Base-by-base conservation (phyloP, 2,888 invertebrate species). In the Amiota minor region DNA sequence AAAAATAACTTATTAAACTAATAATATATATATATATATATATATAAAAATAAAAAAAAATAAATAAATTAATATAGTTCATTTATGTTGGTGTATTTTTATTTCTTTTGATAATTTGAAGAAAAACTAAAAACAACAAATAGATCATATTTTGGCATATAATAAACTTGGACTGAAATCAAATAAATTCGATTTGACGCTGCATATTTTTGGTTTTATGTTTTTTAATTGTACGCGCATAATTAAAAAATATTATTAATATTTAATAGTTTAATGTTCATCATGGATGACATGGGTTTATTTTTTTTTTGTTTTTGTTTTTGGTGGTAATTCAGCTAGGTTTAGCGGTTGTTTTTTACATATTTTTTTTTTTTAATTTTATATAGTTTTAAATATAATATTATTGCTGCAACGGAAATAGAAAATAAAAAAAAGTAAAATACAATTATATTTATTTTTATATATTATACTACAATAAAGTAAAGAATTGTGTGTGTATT, bases 161-260 rank as follows among this genome's bases (percentile, higher is more conserved):
- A 50, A 50, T 45, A 72, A 83, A 83, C 83, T 83, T 83, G 83
- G 83, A 82, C 84, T 83, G 83, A 83, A 83, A 83, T 83, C 83
- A 83, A 85, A 85, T 83, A 80, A 78, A 79, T 85, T 82, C 82
- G 71, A 77, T 78, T 65, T 81, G 79, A 78, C 81, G 76, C 80
- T 80, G 62, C 73, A 35, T 35, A 6, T 35, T 35, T 35, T 35
- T 35, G 2, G 2, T 35, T 35, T 35, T 35, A 0, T 35, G 2
- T 35, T 4, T 77, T 72, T 72, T 76, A 72, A 70, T 35, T 72
- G 67, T 61, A 74, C 59, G 61, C 71, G 69, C 70, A 72, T 70
- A 71, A 53, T 72, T 56, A 67, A 56, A 35, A 70, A 71, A 71
- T 75, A 72, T 71, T 71, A 73, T 69, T 12, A 73, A 59, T 62